Evolutionary conservation across 2,888 invertebrate species (phyloP), one percentile per base, ranked within the genome.

Genomic region (Yponomeuta sedellus): DNA sequence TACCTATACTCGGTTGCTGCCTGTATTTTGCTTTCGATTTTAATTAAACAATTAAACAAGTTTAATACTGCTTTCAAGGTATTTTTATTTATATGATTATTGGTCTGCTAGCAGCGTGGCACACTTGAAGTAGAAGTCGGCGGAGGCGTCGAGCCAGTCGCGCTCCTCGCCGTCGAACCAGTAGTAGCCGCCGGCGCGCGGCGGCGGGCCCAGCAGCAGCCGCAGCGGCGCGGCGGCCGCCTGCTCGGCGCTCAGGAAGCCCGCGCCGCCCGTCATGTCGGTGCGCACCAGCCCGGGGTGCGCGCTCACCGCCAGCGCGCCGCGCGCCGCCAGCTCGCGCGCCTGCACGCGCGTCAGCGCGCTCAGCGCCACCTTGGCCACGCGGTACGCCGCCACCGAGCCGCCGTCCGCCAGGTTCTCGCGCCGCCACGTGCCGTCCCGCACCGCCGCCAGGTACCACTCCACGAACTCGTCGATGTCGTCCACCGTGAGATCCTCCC

Each of bases 221-320:
- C 92, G 92, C 0, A 92, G 68, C 0, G 93, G 92, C 1, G 92
- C 92, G 67, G 85, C 83, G 0, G 94, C 94, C 10, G 93, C 92
- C 74, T 91, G 81, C 25, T 94, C 94, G 10, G 89, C 77, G 1
- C 88, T 92, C 59, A 91, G 82, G 64, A 86, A 80, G 0, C 94
- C 96, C 70, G 89, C 91, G 28, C 93, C 92, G 56, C 86, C 88
- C 0, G 94, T 93, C 96, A 97, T 95, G 73, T 96, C 95, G 0
- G 96, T 97, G 68, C 92, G 92, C 0, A 96, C 96, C 71, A 94
- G 92, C 0, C 96, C 96, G 8, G 96, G 96, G 78, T 94, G 94
- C 74, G 94, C 92, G 11, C 93, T 86, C 79, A 95, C 96, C 0
- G 88, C 78, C 0, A 71, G 72, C 52, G 96, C 92, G 67, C 94